phyloP scores from a whole-genome alignment of 2,113 vertebrate species.

The Gymnarchus niloticus region DNA sequence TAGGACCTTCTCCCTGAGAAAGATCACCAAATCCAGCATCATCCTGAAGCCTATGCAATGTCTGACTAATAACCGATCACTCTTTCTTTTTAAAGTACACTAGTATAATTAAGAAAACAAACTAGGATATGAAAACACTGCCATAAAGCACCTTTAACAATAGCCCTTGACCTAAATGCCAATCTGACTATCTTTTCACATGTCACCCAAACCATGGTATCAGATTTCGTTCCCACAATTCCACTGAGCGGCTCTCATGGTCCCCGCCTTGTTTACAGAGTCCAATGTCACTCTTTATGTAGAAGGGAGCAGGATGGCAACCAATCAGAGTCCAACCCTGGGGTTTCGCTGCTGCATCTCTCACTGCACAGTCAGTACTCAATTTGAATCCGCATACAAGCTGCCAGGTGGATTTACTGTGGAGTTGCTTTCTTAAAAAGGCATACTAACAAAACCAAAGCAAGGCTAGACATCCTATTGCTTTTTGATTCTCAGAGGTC shows the following conservation, averaged over 20 bases:
- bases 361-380: background rate
- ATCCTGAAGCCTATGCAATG: background rate
- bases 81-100: background rate
- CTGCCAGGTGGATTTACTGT: background rate
- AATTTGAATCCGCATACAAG: background rate
- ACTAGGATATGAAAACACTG: background rate
- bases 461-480: no score
- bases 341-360: background rate
- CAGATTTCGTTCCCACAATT: conserved; percentile 46
- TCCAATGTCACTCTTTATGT: background rate
- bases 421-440: background rate
- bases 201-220: conserved; percentile 36
- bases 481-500: background rate
- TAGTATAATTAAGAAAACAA: background rate
- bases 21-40: background rate
- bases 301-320: background rate
- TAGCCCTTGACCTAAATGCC: conserved; percentile 1
- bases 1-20: background rate
- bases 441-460: no score
- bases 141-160: conserved; percentile 2
- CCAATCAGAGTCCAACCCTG: background rate
- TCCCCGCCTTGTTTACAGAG: conserved; percentile 33
- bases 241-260: conserved; percentile 27
- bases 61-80: background rate
- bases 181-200: conserved; percentile 24